Evolutionary conservation across 2,113 vertebrate genomes (phyloP).

Genomic region (Syrmaticus mikado): DNA sequence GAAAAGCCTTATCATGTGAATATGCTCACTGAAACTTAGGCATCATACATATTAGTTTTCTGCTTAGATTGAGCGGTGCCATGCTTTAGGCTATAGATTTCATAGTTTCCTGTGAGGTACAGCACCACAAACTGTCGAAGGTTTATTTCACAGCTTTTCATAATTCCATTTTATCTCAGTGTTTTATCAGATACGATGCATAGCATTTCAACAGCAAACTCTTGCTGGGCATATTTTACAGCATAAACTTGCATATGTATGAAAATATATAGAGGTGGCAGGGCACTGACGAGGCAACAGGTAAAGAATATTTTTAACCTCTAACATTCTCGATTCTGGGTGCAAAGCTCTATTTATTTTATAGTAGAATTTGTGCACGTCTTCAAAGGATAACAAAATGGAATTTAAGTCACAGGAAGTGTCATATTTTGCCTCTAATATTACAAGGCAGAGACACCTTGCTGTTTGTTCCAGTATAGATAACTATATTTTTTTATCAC

Average conservation of each 20-base stretch:
- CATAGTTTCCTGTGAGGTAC: background rate
- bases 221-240: conserved; percentile 21
- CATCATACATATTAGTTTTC: background rate
- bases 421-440: conserved; percentile 44
- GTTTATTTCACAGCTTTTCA: background rate
- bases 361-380: background rate
- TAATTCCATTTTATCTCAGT: conserved; percentile 31
- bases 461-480: conserved; percentile 59
- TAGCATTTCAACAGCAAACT: background rate
- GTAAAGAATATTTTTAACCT: conserved; percentile 57
- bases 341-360: conserved; percentile 42
- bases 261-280: conserved; percentile 40
- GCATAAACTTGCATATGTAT: conserved; percentile 36
- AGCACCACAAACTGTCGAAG: rapidly evolving
- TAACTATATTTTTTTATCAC: conserved; percentile 63
- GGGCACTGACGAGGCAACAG: background rate
- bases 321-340: background rate
- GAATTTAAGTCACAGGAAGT: conserved; percentile 37
- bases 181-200: conserved; percentile 26
- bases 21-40: background rate
- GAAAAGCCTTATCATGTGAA: conserved; percentile 10
- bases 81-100: conserved; percentile 1
- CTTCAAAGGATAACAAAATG: background rate
- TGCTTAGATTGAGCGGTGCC: background rate
- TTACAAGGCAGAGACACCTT: conserved; percentile 52